Evolutionary conservation across 1,140 invertebrate genomes (phyloP).

Genomic region (Leptopilina clavipes): DNA sequence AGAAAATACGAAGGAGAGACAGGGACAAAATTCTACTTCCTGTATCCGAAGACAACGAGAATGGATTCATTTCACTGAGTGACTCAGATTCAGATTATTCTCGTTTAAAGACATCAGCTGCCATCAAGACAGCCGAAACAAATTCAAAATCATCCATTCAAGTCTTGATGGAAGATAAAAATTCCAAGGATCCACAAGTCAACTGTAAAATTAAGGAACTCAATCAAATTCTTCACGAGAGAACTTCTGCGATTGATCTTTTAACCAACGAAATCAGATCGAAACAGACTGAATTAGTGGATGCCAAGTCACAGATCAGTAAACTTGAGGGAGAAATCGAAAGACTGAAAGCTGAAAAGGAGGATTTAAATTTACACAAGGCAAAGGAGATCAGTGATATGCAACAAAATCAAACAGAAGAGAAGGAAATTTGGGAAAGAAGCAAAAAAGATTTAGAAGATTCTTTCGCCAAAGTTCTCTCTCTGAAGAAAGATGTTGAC

Average conservation of each 20-base stretch:
- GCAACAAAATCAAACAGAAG: slow-evolving; percentile 48
- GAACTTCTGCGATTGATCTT: slow-evolving; percentile 54
- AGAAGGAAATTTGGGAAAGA: slow-evolving; percentile 52
- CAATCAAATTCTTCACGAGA: slow-evolving; percentile 62
- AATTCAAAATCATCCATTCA: background rate
- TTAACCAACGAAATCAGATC: slow-evolving; percentile 57
- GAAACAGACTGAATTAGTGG: slow-evolving; percentile 52
- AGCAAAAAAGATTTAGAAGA: slow-evolving; percentile 57
- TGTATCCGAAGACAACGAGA: slow-evolving; percentile 41
- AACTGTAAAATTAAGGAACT: slow-evolving; percentile 58
- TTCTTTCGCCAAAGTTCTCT: slow-evolving; percentile 44
- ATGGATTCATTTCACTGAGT: background rate
- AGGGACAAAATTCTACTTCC: slow-evolving; percentile 39
- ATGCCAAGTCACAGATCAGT: slow-evolving; percentile 44
- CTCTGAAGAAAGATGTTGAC: slow-evolving; percentile 59
- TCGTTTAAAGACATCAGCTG: background rate
- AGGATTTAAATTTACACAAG: slow-evolving; percentile 47
- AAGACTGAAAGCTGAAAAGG: slow-evolving; percentile 50
- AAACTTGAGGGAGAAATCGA: slow-evolving; percentile 50
- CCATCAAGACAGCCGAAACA: background rate
- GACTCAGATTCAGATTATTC: slow-evolving; percentile 45
- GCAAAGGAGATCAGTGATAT: slow-evolving; percentile 51
- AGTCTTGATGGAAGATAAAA: background rate
- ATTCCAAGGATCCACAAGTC: slow-evolving; percentile 8
- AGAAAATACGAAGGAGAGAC: slow-evolving; percentile 43